Evolutionary conservation across 2,797 vertebrate genomes (phyloP), one percentile per base, ranked within the genome.

Genomic region (Sorex maritimensis): DNA sequence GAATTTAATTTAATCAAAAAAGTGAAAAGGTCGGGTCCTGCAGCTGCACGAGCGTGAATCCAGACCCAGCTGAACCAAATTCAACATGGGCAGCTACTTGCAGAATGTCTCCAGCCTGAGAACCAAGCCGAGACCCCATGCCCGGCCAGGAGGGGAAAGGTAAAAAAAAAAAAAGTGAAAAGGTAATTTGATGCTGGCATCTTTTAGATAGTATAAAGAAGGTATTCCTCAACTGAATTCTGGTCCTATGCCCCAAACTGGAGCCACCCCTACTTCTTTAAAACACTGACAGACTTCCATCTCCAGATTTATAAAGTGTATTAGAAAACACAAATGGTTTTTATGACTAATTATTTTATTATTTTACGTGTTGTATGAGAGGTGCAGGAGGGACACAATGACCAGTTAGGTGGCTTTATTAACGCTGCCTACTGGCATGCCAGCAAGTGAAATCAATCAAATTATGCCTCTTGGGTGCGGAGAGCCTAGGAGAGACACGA

Each of bases 91-190:
- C n/a, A n/a, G n/a, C n/a, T n/a, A n/a, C n/a, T n/a, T n/a, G n/a
- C n/a, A n/a, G n/a, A n/a, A n/a, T n/a, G n/a, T n/a, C n/a, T n/a
- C n/a, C n/a, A n/a, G n/a, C n/a, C n/a, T n/a, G n/a, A n/a, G n/a
- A n/a, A n/a, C n/a, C n/a, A n/a, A n/a, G n/a, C n/a, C n/a, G n/a
- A n/a, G n/a, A n/a, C n/a, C n/a, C n/a, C n/a, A n/a, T n/a, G n/a
- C n/a, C n/a, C n/a, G n/a, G n/a, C n/a, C n/a, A n/a, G n/a, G n/a
- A n/a, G n/a, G n/a, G n/a, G n/a, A n/a, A n/a, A n/a, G n/a, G n/a
- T n/a, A n/a, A n/a, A n/a, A n/a, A n/a, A n/a, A n/a, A 90, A 94
- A 91, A 91, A 44, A 93, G 86, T 84, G 88, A 94, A 90, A 83
- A 85, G 44, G 52, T 14, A 58, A 90, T 91, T 74, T 92, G 69